A percentile compares a stretch with the other conserved stretches of the same genome.
phyloP scores from a whole-genome alignment of 2,797 vertebrate genomes.

The Channa striata region DNA sequence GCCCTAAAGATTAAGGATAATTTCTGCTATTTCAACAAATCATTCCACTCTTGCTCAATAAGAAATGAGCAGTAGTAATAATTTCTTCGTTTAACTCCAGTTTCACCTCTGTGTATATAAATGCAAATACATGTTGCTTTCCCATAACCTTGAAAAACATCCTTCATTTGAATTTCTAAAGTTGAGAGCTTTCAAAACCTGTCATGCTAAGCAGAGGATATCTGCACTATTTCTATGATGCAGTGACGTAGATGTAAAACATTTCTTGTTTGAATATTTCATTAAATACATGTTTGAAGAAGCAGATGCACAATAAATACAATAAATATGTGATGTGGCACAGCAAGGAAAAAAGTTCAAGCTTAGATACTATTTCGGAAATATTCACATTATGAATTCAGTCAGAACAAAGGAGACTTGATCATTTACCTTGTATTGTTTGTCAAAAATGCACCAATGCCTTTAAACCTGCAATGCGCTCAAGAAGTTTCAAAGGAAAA shows the following conservation, averaged over 20 bases:
- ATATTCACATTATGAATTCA: background rate
- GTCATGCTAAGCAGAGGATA: background rate
- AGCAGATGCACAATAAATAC: background rate
- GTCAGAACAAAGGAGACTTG: background rate
- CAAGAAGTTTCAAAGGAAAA: too few species aligned
- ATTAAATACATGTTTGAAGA: conserved; percentile 13
- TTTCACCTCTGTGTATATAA: background rate
- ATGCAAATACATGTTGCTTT: background rate
- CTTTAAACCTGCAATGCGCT: background rate
- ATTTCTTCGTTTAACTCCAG: background rate
- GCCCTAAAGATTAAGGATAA: background rate
- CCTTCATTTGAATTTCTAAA: background rate
- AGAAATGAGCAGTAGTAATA: background rate
- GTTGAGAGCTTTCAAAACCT: conserved; percentile 2
- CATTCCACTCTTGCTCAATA: background rate
- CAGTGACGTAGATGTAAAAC: background rate
- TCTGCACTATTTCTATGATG: background rate
- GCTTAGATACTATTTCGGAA: background rate
- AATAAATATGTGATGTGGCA: background rate
- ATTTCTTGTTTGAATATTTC: conserved; percentile 1
- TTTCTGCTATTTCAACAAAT: background rate
- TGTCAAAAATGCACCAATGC: background rate
- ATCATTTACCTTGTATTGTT: background rate
- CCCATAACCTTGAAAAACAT: background rate
- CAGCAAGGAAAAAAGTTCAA: background rate